Evolutionary conservation across 2,888 invertebrate genomes (phyloP).

Genomic region (Drosophila sordidapex): DNA sequence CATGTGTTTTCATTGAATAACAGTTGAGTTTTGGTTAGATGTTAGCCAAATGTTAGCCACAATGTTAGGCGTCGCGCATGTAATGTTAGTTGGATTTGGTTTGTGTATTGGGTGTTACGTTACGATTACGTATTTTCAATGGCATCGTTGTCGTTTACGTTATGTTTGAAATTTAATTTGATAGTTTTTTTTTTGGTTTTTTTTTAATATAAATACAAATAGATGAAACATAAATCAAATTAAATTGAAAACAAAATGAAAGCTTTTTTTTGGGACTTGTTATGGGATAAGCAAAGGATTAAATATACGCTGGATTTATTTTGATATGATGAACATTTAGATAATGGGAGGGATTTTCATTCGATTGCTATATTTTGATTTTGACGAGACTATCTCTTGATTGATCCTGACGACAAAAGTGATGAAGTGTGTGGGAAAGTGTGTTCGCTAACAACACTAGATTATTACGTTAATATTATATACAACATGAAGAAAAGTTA

Average conservation of each 20-base stretch:
- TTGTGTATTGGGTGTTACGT: conserved; percentile 64
- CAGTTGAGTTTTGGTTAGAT: conserved; percentile 21
- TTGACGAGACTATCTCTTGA: conserved; percentile 75
- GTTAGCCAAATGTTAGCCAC: conserved; percentile 41
- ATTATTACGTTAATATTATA: conserved; percentile 20
- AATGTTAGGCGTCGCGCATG: conserved; percentile 25
- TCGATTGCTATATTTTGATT: conserved; percentile 58
- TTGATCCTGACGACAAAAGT: conserved; percentile 23
- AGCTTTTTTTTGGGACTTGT: conserved; percentile 16
- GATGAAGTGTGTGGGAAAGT: conserved; percentile 34
- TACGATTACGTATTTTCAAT: conserved; percentile 70
- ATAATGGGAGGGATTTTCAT: conserved; percentile 7
- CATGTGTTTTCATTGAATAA: conserved; percentile 9
- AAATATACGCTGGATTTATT: conserved; percentile 12
- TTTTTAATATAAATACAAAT: conserved; percentile 30
- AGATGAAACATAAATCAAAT: conserved; percentile 46
- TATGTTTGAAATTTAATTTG: conserved; percentile 47
- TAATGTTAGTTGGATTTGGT: conserved; percentile 50
- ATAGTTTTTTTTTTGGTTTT: conserved; percentile 8
- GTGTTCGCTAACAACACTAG: conserved; percentile 5
- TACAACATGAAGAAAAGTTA: conserved; percentile 52
- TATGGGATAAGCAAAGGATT: conserved; percentile 33
- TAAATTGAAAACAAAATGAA: conserved; percentile 26
- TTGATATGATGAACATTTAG: conserved; percentile 12
- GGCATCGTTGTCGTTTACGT: conserved; percentile 67